These are phyloP conservation scores for Micromys minutus DNA, from an alignment of 2,113 vertebrate genomes.

Conservation along the genomic window DNA sequence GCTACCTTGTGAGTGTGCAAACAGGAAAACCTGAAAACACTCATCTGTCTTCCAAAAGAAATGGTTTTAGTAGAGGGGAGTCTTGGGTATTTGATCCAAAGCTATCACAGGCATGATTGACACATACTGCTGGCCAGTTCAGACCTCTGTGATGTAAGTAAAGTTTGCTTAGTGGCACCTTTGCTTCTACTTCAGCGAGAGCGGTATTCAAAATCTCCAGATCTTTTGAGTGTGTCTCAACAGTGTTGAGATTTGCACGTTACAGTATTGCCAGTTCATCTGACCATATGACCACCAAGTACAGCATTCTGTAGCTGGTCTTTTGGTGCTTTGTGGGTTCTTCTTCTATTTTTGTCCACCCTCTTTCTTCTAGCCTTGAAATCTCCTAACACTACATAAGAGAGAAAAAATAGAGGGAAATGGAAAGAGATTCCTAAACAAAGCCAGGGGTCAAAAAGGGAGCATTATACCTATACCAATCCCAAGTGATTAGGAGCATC, in stretches of 20 bases:
- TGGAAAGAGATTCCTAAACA: too few species aligned
- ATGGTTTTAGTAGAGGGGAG: neutral
- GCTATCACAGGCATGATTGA: neutral
- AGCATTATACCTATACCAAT: too few species aligned
- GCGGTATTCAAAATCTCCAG: neutral
- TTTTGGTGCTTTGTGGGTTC: too few species aligned
- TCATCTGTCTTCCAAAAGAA: neutral
- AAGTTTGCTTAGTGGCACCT: neutral
- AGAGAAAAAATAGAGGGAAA: too few species aligned
- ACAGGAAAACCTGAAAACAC: neutral
- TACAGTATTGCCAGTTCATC: neutral
- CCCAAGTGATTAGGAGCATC: too few species aligned
- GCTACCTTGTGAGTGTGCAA: neutral
- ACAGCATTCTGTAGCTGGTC: neutral
- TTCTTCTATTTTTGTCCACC: too few species aligned
- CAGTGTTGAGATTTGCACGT: neutral
- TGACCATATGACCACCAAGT: neutral
- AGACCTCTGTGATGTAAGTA: neutral
- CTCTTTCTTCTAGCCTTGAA: too few species aligned
- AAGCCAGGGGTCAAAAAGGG: too few species aligned
- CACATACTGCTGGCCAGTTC: neutral
- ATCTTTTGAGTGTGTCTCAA: neutral
- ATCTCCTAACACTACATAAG: too few species aligned
- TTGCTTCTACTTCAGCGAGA: neutral
- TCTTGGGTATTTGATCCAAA: neutral